Evolutionary conservation across 2,797 vertebrate species (phyloP), one percentile per base, ranked within the genome.

Genomic region (Dallia pectoralis): DNA sequence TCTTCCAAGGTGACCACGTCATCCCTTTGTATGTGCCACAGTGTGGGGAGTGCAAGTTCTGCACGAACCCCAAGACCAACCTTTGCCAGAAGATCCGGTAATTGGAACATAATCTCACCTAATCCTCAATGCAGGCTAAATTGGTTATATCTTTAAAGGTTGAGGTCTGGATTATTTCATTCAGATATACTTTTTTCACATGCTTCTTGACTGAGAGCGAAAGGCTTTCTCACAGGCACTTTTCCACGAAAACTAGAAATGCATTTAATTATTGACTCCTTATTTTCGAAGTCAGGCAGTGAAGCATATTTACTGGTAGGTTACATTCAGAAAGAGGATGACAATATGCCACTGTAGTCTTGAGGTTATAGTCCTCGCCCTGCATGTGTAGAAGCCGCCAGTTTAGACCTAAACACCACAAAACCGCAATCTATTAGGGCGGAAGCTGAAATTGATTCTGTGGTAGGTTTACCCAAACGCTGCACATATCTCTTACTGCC

Each of bases 11-110:
- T 64, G 97, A 99, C 61, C 91, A 93, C 0, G 97, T 99, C 74
- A 89, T 99, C 82, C 96, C 96, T 0, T 80, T 98, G 0, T 98
- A 99, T 25, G 89, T 99, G 30, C 97, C 97, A 0, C 97, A 99
- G 74, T 99, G 97, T 82, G 95, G 96, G 62, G 96, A 98, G 81
- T 99, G 97, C 93, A 99, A 97, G 81, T 99, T 98, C 90, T 99
- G 97, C 81, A 95, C 94, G 81, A 98, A 96, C 82, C 97, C 97
- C 62, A 98, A 99, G 90, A 99, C 97, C 71, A 99, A 99, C 85
- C 94, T 99, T 53, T 99, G 97, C 84, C 96, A 99, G 91, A 99
- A 98, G 87, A 98, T 99, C 78, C 95, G 98, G 97, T 99, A 87
- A 83, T 74, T 32, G 53, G 8, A 18, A 22, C n/a, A 18, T 33